Evolutionary conservation across 2,113 vertebrate species (phyloP).

Genomic region (Carassius carassius): DNA sequence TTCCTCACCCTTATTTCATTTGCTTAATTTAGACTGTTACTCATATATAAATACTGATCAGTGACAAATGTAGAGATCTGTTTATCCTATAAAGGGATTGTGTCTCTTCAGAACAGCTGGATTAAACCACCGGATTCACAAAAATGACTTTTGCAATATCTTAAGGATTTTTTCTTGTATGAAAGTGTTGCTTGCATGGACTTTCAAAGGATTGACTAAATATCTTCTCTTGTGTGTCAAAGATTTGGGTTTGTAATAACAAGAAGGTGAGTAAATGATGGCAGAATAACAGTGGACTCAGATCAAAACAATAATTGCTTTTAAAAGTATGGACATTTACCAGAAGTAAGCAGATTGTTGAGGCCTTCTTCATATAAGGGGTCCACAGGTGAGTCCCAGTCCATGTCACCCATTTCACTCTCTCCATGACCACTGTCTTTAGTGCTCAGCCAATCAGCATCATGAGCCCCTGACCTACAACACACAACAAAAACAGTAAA

Average conservation of each 20-base stretch:
- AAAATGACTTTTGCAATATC: too few relatives aligned
- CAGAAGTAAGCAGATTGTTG: conserved; percentile 79
- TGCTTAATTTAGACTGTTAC: too few relatives aligned
- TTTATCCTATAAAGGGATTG: too few relatives aligned
- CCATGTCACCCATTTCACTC: conserved; percentile 83
- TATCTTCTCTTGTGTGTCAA: neutral
- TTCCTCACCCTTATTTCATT: too few relatives aligned
- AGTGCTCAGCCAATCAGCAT: conserved; percentile 81
- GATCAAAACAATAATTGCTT: neutral
- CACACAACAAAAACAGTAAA: neutral
- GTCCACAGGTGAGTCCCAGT: conserved; percentile 82
- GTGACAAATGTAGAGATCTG: too few relatives aligned
- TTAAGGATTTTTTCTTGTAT: too few relatives aligned
- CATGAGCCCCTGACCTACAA: conserved; percentile 78
- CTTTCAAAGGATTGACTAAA: neutral
- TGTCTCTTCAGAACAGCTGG: too few relatives aligned
- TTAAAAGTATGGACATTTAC: conserved; percentile 65
- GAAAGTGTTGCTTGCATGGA: neutral
- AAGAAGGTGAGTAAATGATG: too few relatives aligned
- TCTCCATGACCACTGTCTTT: conserved; percentile 87
- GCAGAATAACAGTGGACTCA: neutral
- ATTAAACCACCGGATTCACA: too few relatives aligned
- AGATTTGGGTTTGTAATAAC: too few relatives aligned
- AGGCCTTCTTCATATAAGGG: conserved; percentile 85
- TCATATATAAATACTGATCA: too few relatives aligned